Evolutionary conservation across 2,113 vertebrate genomes (phyloP), one percentile per base, ranked within the genome.

Genomic region (Dolichotis patagonum): DNA sequence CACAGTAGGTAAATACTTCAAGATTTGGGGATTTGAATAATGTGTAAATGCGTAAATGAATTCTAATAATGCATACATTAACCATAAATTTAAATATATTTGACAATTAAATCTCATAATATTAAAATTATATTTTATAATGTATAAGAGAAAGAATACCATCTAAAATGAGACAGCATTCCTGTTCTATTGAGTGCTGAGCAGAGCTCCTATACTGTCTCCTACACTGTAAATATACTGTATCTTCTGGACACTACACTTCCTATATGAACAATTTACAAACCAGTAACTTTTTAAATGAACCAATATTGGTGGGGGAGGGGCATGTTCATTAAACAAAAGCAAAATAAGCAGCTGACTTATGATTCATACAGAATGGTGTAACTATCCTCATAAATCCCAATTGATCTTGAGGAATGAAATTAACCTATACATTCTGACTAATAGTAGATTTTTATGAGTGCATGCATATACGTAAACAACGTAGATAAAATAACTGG

Each of bases 181-280:
- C n/a, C 43, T 56, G 7, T 60, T 35, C 43, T 35, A 7, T 20
- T 81, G 32, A 19, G 63, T 54, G 24, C 12, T 65, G n/a, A 75
- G 28, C 17, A 7, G 32, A 63, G 73, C 1, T 0, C 13, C 4
- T 26, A 3, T 13, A 43, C 46, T 30, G 7, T 22, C 1, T 1
- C 9, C 10, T 26, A 1, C 4, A 43, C 46, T 19, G 5, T 22
- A n/a, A 41, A 17, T 28, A 3, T 17, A 1, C 8, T 62, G 52
- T 35, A 52, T 13, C 69, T 38, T 67, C 67, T 26, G 22, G 28
- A 43, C 30, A 52, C 12, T 43, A 65, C 49, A 52, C n/a, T 63
- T 80, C 26, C 81, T 60, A 77, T 12, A 43, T 10, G 49, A 30
- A 84, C 41, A 49, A 22, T 32, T 32, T 30, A 28, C 28, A 84